Evolutionary conservation across 2,113 vertebrate genomes (phyloP), one percentile per base, ranked within the genome.

Genomic region (Bubalus kerabau): DNA sequence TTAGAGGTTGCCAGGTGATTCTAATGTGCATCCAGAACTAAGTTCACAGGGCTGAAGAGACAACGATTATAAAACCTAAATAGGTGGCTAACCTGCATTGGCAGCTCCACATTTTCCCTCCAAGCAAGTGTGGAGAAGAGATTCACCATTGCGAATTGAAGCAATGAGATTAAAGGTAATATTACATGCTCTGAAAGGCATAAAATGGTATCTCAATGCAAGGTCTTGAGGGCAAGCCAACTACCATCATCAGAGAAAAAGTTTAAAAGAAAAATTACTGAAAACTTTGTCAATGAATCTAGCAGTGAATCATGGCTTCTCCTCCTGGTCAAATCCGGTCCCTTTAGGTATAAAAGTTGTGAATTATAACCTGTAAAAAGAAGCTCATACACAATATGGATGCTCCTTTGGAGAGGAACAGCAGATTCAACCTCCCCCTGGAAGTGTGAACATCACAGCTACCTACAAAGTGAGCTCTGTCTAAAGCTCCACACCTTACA

Each of bases 191-290:
- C 80, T 94, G 57, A 97, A 96, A 97, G 50, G 90, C 93, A 80
- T 95, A 96, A 96, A 92, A 97, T 88, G 76, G 40, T 13, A 97
- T 71, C 95, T 95, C 84, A 98, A 87, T 62, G 87, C 81, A 86
- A 96, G 91, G 88, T 91, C 88, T 92, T 40, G 2, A 97, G 90
- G 88, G 82, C 90, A 96, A 81, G 59, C 26, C 78, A 93, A 88
- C 40, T 7, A 89, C 50, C 36, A 90, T 46, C 52, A 92, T 95
- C 84, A 88, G 21, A 97, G 43, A 71, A 92, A 97, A 92, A 90
- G 80, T 30, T 95, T 52, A 46, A 97, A 94, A 95, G 59, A 96
- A 97, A 98, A 96, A 92, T 82, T 52, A 96, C 87, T n/a, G 50
- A 95, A 96, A 88, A 11, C 50, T 97, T 94, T 88, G 64, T 95